Evolutionary conservation across 1,140 invertebrate species (phyloP).

Genomic region (Drosophila sp.): DNA sequence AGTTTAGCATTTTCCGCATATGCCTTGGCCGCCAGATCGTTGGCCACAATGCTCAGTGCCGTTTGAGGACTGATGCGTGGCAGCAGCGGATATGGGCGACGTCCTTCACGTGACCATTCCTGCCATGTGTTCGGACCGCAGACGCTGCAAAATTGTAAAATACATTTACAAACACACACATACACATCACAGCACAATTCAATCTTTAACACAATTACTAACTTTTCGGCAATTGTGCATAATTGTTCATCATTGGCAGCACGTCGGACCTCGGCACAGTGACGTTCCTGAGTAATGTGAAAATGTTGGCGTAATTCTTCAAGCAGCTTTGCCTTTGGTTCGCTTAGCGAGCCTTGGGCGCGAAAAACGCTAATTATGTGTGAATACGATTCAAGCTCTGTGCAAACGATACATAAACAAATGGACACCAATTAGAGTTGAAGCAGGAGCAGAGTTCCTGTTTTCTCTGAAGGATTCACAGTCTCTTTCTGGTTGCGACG

Average conservation of each 20-base stretch:
- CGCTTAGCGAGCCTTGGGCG: slow-evolving; percentile 94
- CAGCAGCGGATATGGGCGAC: slow-evolving; percentile 92
- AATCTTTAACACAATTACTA: no score
- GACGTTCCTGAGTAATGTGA: slow-evolving; percentile 94
- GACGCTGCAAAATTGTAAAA: slow-evolving; percentile 86
- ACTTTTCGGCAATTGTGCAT: slow-evolving; percentile 94
- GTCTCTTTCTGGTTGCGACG: slow-evolving; percentile 34
- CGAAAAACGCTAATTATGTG: slow-evolving; percentile 94
- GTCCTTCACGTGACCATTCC: slow-evolving; percentile 94
- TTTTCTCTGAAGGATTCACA: not conserved
- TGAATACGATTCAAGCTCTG: slow-evolving; percentile 96
- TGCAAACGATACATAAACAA: slow-evolving; percentile 60
- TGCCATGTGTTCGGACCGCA: slow-evolving; percentile 91
- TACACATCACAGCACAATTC: slow-evolving; percentile 25
- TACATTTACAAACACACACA: slow-evolving; percentile 52
- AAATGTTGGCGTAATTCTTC: slow-evolving; percentile 92
- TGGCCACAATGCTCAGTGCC: slow-evolving; percentile 93
- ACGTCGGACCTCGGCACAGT: slow-evolving; percentile 94
- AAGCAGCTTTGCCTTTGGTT: slow-evolving; percentile 93
- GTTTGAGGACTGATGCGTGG: slow-evolving; percentile 93
- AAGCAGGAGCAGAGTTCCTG: not conserved
- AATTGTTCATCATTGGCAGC: slow-evolving; percentile 96
- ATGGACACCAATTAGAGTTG: slow-evolving; percentile 22
- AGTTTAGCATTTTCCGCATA: slow-evolving; percentile 85
- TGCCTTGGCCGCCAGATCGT: slow-evolving; percentile 86